Percentiles rank a stretch among this genome's conserved stretches.
phyloP scores from a whole-genome alignment of 1,140 invertebrate genomes.

The Sinella curviseta region DNA sequence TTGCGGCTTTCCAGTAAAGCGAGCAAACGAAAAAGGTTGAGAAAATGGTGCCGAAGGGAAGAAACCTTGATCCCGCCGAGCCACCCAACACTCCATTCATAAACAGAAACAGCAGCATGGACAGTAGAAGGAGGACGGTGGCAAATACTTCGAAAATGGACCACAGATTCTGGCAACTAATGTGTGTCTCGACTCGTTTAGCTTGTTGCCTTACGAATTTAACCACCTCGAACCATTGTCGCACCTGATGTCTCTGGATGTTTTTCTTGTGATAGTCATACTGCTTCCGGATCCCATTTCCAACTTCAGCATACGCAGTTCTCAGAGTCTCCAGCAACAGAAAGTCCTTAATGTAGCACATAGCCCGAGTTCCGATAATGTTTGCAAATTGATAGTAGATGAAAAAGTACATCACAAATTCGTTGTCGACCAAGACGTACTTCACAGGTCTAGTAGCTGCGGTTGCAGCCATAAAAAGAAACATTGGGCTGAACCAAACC shows the following conservation, averaged over 20 bases:
- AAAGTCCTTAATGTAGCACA: not conserved
- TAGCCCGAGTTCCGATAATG: not conserved
- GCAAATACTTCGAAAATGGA: not conserved
- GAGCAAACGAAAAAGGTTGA: not conserved
- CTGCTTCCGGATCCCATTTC: not conserved
- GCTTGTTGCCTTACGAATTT: not conserved
- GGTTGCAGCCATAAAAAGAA: no score
- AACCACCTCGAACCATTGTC: not conserved
- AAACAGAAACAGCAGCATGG: not conserved
- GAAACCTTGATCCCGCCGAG: not conserved
- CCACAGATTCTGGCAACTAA: not conserved
- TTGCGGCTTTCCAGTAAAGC: not conserved
- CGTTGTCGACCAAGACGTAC: not conserved
- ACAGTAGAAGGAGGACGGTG: not conserved
- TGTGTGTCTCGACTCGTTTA: not conserved
- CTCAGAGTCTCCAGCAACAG: not conserved
- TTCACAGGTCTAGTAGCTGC: no score
- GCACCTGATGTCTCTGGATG: not conserved
- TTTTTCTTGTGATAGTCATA: not conserved
- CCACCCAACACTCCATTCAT: not conserved
- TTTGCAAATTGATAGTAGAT: not conserved
- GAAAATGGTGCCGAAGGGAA: not conserved
- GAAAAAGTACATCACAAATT: not conserved
- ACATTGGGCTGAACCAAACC: no score
- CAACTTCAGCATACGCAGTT: not conserved